phyloP scores from a whole-genome alignment of 2,888 invertebrate species.

The Lordiphosa fenestrarum region DNA sequence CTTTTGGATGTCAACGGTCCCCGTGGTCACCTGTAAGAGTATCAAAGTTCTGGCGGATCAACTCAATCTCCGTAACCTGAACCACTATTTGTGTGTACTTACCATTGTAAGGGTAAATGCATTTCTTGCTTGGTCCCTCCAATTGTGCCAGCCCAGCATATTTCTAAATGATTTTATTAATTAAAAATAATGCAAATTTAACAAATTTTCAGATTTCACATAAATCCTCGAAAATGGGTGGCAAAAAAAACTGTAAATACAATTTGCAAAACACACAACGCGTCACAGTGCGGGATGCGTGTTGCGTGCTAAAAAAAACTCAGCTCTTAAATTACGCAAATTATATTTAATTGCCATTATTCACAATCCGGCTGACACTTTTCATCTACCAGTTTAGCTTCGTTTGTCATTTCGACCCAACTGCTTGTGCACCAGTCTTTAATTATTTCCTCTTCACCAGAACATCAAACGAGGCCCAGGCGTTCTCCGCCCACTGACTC shows the following conservation, averaged over 20 bases:
- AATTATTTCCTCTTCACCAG: conserved; percentile 68
- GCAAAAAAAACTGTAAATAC: conserved; percentile 46
- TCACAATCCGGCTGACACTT: background rate
- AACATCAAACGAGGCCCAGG: conserved; percentile 61
- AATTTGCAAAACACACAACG: conserved; percentile 48
- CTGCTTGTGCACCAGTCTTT: background rate
- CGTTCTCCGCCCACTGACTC: conserved; percentile 26
- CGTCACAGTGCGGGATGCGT: conserved; percentile 1
- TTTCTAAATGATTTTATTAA: conserved; percentile 69
- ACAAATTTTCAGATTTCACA: conserved; percentile 60
- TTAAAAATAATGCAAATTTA: conserved; percentile 66
- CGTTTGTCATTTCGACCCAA: background rate
- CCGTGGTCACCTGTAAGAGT: no score
- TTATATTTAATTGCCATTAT: conserved; percentile 11
- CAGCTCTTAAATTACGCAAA: conserved; percentile 12
- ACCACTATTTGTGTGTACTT: background rate
- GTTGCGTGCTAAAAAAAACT: background rate
- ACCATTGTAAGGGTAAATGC: background rate
- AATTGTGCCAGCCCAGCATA: conserved; percentile 46
- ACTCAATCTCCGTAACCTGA: no score
- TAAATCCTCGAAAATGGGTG: conserved; percentile 19
- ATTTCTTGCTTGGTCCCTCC: background rate
- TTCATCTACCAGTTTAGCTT: background rate
- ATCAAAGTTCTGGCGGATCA: no score
- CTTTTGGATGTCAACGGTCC: no score